Evolutionary conservation across 2,888 invertebrate genomes (phyloP), one percentile per base, ranked within the genome.

Genomic region (Muschampia plurimacula): DNA sequence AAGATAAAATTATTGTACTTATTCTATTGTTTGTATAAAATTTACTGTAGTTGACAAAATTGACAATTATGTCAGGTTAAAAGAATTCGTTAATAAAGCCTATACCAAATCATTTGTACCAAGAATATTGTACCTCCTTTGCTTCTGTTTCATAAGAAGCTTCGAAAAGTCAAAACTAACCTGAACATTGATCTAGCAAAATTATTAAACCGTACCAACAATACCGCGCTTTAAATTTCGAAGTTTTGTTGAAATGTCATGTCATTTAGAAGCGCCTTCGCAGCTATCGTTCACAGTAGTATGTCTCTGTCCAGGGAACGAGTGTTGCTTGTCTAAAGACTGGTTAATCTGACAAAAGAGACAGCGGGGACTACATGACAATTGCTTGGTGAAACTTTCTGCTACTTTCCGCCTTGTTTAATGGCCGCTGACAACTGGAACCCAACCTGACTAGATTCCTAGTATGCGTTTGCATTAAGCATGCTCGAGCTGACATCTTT

Each of bases 341-440:
- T 70, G 65, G 64, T 70, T 57, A 64, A 57, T 59, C 70, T 46
- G 70, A 70, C 70, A 70, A 65, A 70, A 57, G 70, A 70, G 70
- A 46, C 65, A 64, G n/a, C 44, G 70, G 46, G 46, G 41, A 46
- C 64, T 70, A 70, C 70, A 65, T 65, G 70, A 70, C 70, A 70
- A 70, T 65, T 70, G 70, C 64, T 15, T 15, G 44, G 70, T 46
- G 64, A 65, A 70, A 70, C 65, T 67, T 64, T 64, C 67, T 65
- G 69, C 41, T 13, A 65, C 70, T 65, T 70, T 57, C 65, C 46
- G 65, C 59, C 64, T 65, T 55, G 69, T 64, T 70, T 70, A 59
- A 64, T 36, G 59, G 15, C 36, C n/a, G 59, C 22, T 65, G 59
- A 70, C 65, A 57, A 65, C 70, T 59, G 57, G 65, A 65, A 28